Conservation (phyloP, 2,888 invertebrate genomes). For the Diaperis boleti region DNA sequence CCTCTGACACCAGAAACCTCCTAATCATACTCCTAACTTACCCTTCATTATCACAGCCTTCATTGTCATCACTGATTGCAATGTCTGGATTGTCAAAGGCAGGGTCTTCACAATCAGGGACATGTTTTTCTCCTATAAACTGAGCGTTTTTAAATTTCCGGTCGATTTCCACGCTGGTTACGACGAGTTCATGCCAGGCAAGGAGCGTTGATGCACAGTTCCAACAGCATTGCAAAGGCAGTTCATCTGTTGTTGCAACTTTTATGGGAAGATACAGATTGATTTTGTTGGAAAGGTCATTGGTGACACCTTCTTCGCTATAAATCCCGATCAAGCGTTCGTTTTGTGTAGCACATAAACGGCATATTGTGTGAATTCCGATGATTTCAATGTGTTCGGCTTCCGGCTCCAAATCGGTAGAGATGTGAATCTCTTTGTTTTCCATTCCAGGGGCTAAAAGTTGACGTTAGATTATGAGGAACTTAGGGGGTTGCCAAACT, state of each 20-base stretch:
- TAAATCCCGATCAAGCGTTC: conserved; percentile 71
- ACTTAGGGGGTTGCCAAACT: background rate
- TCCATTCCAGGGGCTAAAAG: conserved; percentile 27
- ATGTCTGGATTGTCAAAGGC: background rate
- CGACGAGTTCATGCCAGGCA: conserved; percentile 74
- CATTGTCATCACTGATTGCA: conserved; percentile 12
- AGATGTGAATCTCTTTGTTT: conserved; percentile 11
- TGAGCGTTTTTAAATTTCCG: conserved; percentile 62
- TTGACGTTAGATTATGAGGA: background rate
- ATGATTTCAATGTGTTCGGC: conserved; percentile 20
- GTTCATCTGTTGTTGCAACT: conserved; percentile 68
- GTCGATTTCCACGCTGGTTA: conserved; percentile 71
- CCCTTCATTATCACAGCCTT: conserved; percentile 26
- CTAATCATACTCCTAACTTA: no score
- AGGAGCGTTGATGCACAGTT: conserved; percentile 75
- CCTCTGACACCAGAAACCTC: no score
- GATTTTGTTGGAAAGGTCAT: conserved; percentile 73
- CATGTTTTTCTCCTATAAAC: conserved; percentile 10
- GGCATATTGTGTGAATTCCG: conserved; percentile 47
- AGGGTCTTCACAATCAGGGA: background rate
- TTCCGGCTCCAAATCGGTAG: conserved; percentile 3
- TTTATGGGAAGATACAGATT: conserved; percentile 74
- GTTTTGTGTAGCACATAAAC: conserved; percentile 56
- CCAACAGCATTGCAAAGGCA: conserved; percentile 74
- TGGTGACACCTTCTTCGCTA: conserved; percentile 72